Evolutionary conservation across 2,113 vertebrate species (phyloP).

Genomic region (Sinocyclocheilus anophthalmus): DNA sequence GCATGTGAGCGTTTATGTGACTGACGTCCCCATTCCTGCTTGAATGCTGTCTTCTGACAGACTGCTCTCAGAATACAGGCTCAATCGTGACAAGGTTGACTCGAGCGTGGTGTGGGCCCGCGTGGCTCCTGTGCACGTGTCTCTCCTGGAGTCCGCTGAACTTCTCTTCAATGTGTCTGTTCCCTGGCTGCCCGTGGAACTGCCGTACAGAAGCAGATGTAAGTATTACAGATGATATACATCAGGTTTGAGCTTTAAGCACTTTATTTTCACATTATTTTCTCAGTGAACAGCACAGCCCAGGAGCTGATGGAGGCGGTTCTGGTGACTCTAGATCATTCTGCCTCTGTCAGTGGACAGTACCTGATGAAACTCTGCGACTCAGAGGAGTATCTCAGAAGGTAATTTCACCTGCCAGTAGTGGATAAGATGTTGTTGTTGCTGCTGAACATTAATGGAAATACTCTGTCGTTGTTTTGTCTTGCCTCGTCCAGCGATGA

Average conservation of each 20-base stretch:
- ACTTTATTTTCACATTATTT: background rate
- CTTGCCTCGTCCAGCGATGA: conserved; percentile 63
- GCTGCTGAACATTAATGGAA: background rate
- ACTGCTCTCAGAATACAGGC: conserved; percentile 59
- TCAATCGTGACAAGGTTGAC: conserved; percentile 56
- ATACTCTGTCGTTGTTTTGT: background rate
- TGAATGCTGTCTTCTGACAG: conserved; percentile 52
- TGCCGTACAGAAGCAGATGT: conserved; percentile 66
- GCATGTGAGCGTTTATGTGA: background rate
- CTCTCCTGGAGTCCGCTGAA: conserved; percentile 63
- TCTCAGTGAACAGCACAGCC: conserved; percentile 69
- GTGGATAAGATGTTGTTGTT: background rate
- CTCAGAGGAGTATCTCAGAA: conserved; percentile 71
- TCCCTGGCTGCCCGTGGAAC: conserved; percentile 47
- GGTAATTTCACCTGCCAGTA: conserved; percentile 53
- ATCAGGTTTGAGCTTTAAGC: background rate
- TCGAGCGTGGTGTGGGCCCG: conserved; percentile 62
- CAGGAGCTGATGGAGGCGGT: conserved; percentile 66
- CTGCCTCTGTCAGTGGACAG: background rate
- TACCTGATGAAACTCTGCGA: conserved; percentile 71
- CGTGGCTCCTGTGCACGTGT: conserved; percentile 57
- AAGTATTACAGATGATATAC: background rate
- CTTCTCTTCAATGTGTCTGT: conserved; percentile 61
- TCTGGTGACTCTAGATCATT: conserved; percentile 58
- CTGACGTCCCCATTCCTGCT: background rate